Evolutionary conservation across 2,888 invertebrate species (phyloP).

Genomic region (Spodoptera picta): DNA sequence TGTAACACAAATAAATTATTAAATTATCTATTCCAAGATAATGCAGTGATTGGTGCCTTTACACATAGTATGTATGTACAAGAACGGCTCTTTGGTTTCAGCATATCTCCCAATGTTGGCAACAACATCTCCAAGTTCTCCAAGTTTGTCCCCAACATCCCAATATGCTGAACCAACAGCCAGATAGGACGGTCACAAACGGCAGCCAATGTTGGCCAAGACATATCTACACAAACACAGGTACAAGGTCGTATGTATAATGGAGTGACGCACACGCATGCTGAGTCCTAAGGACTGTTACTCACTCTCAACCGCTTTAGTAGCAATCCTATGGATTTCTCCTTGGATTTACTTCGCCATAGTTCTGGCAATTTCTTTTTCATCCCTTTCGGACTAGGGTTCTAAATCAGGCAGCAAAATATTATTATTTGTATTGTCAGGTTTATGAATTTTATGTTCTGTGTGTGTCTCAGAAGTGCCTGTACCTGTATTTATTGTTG

Average conservation of each 20-base stretch:
- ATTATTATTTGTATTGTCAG: slow-evolving; percentile 37
- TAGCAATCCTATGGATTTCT: slow-evolving; percentile 82
- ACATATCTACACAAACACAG: slow-evolving; percentile 69
- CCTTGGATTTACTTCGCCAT: slow-evolving; percentile 81
- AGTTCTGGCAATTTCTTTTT: slow-evolving; percentile 81
- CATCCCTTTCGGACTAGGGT: slow-evolving; percentile 73
- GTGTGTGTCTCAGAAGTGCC: slow-evolving; percentile 24
- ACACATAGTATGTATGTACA: slow-evolving; percentile 43
- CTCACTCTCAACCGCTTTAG: slow-evolving; percentile 83
- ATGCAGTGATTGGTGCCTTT: slow-evolving; percentile 47
- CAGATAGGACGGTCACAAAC: slow-evolving; percentile 62
- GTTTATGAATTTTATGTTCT: slow-evolving; percentile 19
- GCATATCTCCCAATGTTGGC: slow-evolving; percentile 26
- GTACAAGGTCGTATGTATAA: slow-evolving; percentile 72
- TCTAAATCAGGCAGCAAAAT: slow-evolving; percentile 72
- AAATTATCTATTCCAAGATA: slow-evolving; percentile 33
- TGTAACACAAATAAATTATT: slow-evolving; percentile 53
- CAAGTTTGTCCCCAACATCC: slow-evolving; percentile 25
- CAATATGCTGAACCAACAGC: slow-evolving; percentile 62
- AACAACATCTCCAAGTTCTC: slow-evolving; percentile 1
- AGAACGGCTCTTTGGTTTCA: slow-evolving; percentile 42
- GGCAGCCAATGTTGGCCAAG: slow-evolving; percentile 58
- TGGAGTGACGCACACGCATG: slow-evolving; percentile 63
- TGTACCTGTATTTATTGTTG: slow-evolving; percentile 46
- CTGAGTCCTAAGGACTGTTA: slow-evolving; percentile 62